Evolutionary conservation across 2,797 vertebrate genomes (phyloP).

Genomic region (Bucorvus abyssinicus): DNA sequence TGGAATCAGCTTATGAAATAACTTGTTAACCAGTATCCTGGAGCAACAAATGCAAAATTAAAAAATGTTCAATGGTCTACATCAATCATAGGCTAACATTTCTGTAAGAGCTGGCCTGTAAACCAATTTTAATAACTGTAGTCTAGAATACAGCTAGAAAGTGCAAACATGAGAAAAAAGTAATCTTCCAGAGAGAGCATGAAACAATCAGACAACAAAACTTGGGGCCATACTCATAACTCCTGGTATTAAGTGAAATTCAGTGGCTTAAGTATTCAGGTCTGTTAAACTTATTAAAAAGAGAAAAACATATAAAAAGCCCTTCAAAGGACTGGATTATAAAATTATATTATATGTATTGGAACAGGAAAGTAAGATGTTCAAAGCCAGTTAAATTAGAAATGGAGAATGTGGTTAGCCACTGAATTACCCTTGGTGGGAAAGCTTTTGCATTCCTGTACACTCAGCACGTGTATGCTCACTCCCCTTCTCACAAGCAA

Average conservation of each 20-base stretch:
- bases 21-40: conserved; percentile 13
- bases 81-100: conserved; percentile 1
- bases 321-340: neutral
- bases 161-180: neutral
- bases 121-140: neutral
- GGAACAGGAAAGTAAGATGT: neutral
- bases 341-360: neutral
- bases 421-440: neutral
- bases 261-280: neutral
- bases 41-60: conserved; percentile 25
- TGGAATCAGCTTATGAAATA: neutral
- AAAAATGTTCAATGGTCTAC: neutral
- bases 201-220: neutral
- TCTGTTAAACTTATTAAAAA: neutral
- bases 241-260: neutral
- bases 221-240: neutral
- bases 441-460: neutral
- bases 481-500: neutral
- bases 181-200: neutral
- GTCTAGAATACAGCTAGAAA: neutral
- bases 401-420: neutral
- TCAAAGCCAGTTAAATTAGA: neutral
- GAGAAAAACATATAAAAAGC: neutral
- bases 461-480: neutral
- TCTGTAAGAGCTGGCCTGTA: neutral